A percentile compares a stretch with the other conserved stretches of the same genome.
Conservation (phyloP, 2,797 vertebrate species). For the Heteromormyrus szaboi region DNA sequence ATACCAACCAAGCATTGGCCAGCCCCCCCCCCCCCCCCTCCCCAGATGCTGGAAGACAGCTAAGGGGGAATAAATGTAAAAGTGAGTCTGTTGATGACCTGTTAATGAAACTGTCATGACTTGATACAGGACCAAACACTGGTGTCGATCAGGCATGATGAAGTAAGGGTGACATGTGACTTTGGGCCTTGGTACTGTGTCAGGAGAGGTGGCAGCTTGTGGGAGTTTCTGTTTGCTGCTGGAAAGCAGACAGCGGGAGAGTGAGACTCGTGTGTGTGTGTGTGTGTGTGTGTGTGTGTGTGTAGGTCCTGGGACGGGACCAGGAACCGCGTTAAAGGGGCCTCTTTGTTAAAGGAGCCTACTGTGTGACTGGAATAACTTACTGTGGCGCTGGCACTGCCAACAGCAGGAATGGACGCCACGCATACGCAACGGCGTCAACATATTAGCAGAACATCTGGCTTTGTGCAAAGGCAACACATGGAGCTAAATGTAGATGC, state of each 20-base stretch:
- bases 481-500: neutral
- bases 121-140: neutral
- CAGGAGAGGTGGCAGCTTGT: neutral
- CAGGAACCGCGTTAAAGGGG: neutral
- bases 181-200: neutral
- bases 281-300: neutral
- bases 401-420: neutral
- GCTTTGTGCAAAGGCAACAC: neutral
- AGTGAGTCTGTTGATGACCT: neutral
- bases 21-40: too few relatives aligned
- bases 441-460: neutral
- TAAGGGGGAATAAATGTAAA: neutral
- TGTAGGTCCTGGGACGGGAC: neutral
- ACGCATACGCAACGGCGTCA: neutral
- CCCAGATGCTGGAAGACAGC: too few relatives aligned
- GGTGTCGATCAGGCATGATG: neutral
- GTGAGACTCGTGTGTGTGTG: neutral
- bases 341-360: neutral
- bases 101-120: neutral
- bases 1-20: too few relatives aligned
- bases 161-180: neutral
- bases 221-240: neutral
- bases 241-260: neutral
- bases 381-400: neutral
- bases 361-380: neutral